A percentile compares a stretch with the other conserved stretches of the same genome.
Conservation (phyloP, 2,113 vertebrate species). For the Neogobius melanostomus region DNA sequence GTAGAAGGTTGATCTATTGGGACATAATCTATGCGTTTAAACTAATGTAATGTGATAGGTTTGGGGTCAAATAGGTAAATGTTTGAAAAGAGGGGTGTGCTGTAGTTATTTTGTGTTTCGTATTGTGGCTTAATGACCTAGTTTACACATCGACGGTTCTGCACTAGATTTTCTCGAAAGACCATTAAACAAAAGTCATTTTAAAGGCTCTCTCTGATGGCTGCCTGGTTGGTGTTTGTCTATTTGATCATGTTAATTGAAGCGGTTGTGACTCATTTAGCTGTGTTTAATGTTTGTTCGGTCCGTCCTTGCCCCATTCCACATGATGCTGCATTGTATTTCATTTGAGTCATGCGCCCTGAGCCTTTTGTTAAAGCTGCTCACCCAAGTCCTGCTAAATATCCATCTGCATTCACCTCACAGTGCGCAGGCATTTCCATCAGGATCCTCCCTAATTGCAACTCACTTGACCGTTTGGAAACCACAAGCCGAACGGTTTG, state of each 20-base stretch:
- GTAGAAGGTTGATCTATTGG: too few relatives aligned
- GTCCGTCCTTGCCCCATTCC: neutral
- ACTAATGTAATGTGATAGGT: neutral
- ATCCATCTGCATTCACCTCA: conserved; percentile 43
- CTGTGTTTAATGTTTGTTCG: neutral
- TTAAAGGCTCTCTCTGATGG: neutral
- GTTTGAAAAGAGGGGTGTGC: neutral
- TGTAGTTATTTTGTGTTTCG: neutral
- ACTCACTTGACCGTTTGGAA: conserved; percentile 46
- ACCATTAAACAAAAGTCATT: neutral
- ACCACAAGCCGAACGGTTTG: conserved; percentile 33
- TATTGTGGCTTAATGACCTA: neutral
- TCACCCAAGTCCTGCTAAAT: conserved; percentile 30
- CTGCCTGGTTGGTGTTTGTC: neutral
- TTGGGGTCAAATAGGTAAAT: neutral
- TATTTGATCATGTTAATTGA: neutral
- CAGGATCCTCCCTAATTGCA: conserved; percentile 56
- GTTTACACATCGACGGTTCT: too few relatives aligned
- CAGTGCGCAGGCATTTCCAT: conserved; percentile 37
- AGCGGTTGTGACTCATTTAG: neutral
- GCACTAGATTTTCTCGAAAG: neutral
- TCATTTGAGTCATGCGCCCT: conserved; percentile 39
- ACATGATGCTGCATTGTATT: conserved; percentile 28
- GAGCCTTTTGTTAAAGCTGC: conserved; percentile 37
- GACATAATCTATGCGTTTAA: neutral